A percentile compares a stretch with the other conserved stretches of the same genome.
phyloP scores from a whole-genome alignment of 2,113 vertebrate genomes.

The Lophochroa leadbeateri region DNA sequence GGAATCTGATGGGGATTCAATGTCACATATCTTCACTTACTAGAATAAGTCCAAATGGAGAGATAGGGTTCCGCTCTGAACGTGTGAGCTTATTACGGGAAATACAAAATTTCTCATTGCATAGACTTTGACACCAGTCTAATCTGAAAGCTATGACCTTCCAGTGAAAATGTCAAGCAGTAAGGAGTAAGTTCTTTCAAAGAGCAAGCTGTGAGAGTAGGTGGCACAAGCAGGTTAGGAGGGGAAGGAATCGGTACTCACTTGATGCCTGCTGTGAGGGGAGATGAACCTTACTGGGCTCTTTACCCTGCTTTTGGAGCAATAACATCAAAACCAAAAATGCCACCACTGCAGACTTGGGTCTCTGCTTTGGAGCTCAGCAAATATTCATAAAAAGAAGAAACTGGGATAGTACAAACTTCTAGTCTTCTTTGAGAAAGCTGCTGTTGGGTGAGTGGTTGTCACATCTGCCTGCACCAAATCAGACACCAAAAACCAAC shows the following conservation, averaged over 20 bases:
- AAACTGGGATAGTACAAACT: neutral
- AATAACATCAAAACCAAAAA: neutral
- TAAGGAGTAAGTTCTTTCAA: neutral
- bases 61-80: neutral
- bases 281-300: neutral
- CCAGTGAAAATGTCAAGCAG: neutral
- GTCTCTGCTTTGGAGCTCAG: neutral
- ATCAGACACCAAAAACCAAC: neutral
- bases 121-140: neutral
- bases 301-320: neutral
- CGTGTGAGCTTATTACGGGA: neutral
- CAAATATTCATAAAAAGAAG: neutral
- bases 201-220: neutral
- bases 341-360: neutral
- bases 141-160: neutral
- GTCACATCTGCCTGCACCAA: fast-evolving
- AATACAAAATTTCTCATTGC: neutral
- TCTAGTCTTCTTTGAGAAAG: neutral
- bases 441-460: fast-evolving
- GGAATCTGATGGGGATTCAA: neutral
- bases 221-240: neutral
- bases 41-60: neutral
- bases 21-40: neutral
- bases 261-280: neutral
- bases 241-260: neutral